These are phyloP conservation scores for Bos indicus DNA, from an alignment of 2,113 vertebrate species.

Conservation along the genomic window DNA sequence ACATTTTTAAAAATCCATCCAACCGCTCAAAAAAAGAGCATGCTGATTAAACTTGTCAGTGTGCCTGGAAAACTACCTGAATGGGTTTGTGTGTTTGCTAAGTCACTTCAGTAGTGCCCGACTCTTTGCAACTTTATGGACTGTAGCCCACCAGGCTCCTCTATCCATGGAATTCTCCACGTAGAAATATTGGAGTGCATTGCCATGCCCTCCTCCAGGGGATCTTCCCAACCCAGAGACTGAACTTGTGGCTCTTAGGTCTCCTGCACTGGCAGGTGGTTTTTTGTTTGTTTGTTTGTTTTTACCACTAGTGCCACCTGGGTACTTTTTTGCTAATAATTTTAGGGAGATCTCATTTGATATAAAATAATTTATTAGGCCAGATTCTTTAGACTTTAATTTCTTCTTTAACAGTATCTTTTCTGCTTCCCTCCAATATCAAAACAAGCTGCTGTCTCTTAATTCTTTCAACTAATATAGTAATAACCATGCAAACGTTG, in stretches of 20 bases:
- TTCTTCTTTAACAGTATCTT: background rate
- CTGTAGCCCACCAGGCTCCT: background rate
- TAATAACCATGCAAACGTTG: background rate
- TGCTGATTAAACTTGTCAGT: background rate
- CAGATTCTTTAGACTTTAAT: background rate
- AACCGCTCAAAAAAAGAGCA: background rate
- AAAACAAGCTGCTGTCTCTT: background rate
- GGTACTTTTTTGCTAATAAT: background rate
- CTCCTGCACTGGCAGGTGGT: background rate
- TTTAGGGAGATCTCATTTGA: background rate
- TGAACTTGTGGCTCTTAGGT: background rate
- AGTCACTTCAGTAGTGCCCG: background rate
- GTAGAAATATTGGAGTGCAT: background rate
- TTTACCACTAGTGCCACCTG: background rate
- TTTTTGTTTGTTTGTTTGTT: background rate
- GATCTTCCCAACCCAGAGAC: background rate
- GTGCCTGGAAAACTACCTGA: background rate
- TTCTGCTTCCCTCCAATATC: background rate
- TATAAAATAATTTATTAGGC: background rate
- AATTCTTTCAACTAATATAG: background rate
- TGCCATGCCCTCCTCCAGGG: background rate
- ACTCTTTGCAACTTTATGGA: background rate
- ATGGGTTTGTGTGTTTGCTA: background rate
- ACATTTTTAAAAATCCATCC: background rate
- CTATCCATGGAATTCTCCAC: background rate